Evolutionary conservation across 2,888 invertebrate genomes (phyloP), one percentile per base, ranked within the genome.

Genomic region (Rambutsinella grinnellia): DNA sequence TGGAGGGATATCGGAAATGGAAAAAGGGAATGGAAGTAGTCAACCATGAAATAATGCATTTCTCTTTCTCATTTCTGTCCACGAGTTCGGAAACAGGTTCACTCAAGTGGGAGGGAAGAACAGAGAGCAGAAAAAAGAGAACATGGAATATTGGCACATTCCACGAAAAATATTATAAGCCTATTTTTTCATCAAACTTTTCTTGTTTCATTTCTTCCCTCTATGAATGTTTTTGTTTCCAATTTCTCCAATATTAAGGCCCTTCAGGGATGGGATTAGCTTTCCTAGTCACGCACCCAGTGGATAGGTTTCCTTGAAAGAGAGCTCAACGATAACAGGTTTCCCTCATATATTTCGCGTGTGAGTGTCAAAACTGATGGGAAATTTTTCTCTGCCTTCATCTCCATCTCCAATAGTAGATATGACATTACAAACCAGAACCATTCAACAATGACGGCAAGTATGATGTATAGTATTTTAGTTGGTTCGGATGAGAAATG

Each of bases 261-360:
- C 23, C 23, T 60, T 21, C 23, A 5, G 21, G 24, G 21, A 56
- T 46, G 21, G 44, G 51, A 69, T 69, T 69, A 60, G 19, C 26
- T 69, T 61, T 69, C 60, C 69, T 46, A 69, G 69, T 69, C 69
- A 69, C 69, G 69, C 69, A 69, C 61, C 44, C 24, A 49, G 21
- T 53, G 53, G 3, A 17, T 46, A 3, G 15, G 46, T 10, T 44
- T 6, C 44, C 44, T 13, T 44, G 6, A 44, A 44, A 6, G 2
- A 46, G n/a, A 15, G 2, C 15, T n/a, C 46, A 6, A 46, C 44
- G 13, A 2, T 46, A 15, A 46, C 2, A 46, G 2, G 8, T 3
- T 2, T 46, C 2, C 17, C 15, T 46, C 23, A 54, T n/a, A 54
- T 23, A 24, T 54, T 24, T 24, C n/a, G 21, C 26, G 23, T 27